Evolutionary conservation across 2,797 vertebrate genomes (phyloP).

Genomic region (Novumbra hubbsi): DNA sequence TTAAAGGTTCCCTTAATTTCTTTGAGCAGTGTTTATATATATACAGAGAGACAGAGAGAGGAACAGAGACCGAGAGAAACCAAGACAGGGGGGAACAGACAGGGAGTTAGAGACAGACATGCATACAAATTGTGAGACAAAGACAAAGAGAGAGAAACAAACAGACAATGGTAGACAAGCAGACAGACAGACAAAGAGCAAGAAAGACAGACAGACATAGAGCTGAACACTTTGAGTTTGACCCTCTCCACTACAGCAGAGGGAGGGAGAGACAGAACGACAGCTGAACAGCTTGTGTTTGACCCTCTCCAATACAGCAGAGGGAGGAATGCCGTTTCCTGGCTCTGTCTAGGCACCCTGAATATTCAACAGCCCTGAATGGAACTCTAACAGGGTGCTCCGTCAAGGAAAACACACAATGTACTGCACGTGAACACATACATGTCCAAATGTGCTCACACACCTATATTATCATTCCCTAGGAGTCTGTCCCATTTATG

Average conservation of each 20-base stretch:
- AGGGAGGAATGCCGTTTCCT: conserved; percentile 61
- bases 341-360: conserved; percentile 35
- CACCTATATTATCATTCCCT: neutral
- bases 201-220: too few species aligned
- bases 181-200: too few species aligned
- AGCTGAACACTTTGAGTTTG: conserved; percentile 67
- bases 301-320: conserved; percentile 58
- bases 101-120: too few species aligned
- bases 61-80: too few species aligned
- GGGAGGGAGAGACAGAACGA: conserved; percentile 44
- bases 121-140: too few species aligned
- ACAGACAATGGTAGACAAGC: too few species aligned
- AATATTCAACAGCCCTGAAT: conserved; percentile 61
- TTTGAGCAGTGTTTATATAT: too few species aligned
- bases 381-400: conserved; percentile 33
- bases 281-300: conserved; percentile 68
- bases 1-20: too few species aligned
- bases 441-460: neutral
- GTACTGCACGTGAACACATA: neutral
- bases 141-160: too few species aligned
- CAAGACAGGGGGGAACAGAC: too few species aligned
- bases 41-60: too few species aligned
- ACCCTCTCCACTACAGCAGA: conserved; percentile 61
- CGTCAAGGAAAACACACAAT: conserved; percentile 38
- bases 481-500: neutral